Base-by-base conservation (phyloP, 2,113 vertebrate genomes). In the Siniperca knerii region DNA sequence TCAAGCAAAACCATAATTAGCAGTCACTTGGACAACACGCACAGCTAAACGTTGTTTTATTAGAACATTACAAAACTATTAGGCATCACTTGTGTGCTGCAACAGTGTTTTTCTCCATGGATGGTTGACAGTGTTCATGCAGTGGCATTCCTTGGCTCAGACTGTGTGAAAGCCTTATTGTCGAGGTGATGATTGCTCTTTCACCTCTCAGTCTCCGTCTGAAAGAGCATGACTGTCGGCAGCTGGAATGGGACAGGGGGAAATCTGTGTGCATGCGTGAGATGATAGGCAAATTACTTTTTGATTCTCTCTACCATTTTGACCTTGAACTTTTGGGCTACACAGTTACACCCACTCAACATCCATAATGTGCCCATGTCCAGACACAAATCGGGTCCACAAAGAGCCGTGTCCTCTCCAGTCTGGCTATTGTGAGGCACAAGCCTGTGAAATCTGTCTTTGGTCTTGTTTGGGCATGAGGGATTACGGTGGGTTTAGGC, bases 161-260 rank as follows among this genome's bases (percentile, higher is more conserved):
- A 16, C 57, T 20, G 71, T 66, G 86, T 88, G 77, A 83, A 86
- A 90, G 79, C 50, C 33, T 86, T 86, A 80, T 90, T 87, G 90
- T 87, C 0, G 23, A 86, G 78, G 83, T 80, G 82, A 80, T 58
- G 89, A 87, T 71, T 80, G 74, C 86, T 86, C 84, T 81, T 90
- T 92, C 83, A 90, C 86, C 85, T n/a, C 86, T 82, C 77, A 1
- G 82, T 67, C 75, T 87, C 92, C 89, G 78, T 90, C 95, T 93
- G 93, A 92, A 88, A 87, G 90, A 89, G 12, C 54, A 78, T 75
- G 85, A 74, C 62, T 85, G 29, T 1, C 33, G 91, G 94, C 96
- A 96, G 96, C 96, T 97, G 96, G 93, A 93, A 90, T 77, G 65
- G 89, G 92, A 95, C 90, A 69, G 87, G 83, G 81, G 84, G 35